These are phyloP conservation scores for Nymphalis urticae DNA, from an alignment of 2,888 invertebrate species.

Conservation along the genomic window DNA sequence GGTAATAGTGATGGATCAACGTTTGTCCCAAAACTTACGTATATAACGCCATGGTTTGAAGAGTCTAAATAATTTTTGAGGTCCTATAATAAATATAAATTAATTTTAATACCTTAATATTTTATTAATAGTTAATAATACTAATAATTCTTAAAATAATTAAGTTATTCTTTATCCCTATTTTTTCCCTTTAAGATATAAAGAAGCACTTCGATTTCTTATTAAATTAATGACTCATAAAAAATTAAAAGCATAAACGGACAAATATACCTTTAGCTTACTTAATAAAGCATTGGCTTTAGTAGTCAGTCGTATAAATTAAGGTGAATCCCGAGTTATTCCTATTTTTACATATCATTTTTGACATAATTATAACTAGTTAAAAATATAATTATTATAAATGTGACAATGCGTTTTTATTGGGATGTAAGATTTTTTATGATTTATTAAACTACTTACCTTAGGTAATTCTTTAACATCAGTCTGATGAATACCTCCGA, in stretches of 20 bases:
- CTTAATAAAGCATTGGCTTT: too few species aligned
- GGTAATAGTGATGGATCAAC: constrained; percentile 56
- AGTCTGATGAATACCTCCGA: constrained; percentile 53
- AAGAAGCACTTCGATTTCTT: too few species aligned
- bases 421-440: neutral
- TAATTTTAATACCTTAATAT: neutral
- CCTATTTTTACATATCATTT: neutral
- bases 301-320: too few species aligned
- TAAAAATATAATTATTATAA: neutral
- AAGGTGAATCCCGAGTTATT: too few species aligned
- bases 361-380: neutral
- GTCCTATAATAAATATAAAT: neutral
- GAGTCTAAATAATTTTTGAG: neutral
- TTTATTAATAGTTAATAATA: too few species aligned
- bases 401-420: too few species aligned
- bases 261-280: too few species aligned
- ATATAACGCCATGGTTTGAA: constrained; percentile 3
- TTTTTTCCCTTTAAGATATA: too few species aligned
- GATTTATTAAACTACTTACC: constrained; percentile 40
- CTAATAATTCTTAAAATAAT: too few species aligned
- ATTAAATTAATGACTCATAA: too few species aligned
- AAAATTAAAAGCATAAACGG: too few species aligned
- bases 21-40: constrained; percentile 67
- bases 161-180: too few species aligned
- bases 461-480: constrained; percentile 44